phyloP scores from a whole-genome alignment of 2,888 invertebrate genomes.

The Perizoma flavofasciatum region DNA sequence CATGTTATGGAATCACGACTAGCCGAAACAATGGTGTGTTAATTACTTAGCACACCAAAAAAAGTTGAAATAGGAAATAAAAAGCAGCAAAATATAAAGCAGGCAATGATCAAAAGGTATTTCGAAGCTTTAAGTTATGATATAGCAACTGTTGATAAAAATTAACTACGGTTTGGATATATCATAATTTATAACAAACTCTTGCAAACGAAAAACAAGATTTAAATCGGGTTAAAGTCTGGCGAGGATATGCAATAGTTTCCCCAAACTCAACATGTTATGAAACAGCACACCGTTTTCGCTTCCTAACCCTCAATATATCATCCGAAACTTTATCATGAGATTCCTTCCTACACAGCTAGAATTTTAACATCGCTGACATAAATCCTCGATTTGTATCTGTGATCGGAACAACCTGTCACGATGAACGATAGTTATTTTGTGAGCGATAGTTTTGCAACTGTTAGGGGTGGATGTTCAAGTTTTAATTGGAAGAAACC shows the following conservation, averaged over 20 bases:
- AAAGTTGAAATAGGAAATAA: too few species aligned
- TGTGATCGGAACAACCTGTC: conserved; percentile 24
- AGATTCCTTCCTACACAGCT: conserved; percentile 13
- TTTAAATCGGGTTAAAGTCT: conserved; percentile 1
- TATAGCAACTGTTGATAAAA: too few species aligned
- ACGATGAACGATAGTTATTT: conserved; percentile 10
- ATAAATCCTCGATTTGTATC: conserved; percentile 34
- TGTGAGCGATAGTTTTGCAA: conserved; percentile 23
- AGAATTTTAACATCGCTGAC: conserved; percentile 30
- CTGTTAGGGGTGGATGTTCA: conserved; percentile 9
- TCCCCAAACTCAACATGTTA: background rate
- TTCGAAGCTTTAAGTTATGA: too few species aligned
- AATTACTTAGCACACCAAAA: too few species aligned
- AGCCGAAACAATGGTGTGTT: too few species aligned
- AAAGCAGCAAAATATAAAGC: too few species aligned
- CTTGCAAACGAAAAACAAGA: too few species aligned
- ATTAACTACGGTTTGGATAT: too few species aligned
- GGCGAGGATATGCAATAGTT: background rate
- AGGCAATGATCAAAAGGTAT: too few species aligned
- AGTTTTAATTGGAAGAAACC: background rate
- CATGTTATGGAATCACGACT: too few species aligned
- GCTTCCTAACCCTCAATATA: conserved; percentile 13
- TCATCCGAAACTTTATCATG: conserved; percentile 20
- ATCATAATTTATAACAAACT: too few species aligned
- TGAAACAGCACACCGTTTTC: conserved; percentile 7